Conservation (phyloP, 2,888 invertebrate genomes). For the Plebejus argus region DNA sequence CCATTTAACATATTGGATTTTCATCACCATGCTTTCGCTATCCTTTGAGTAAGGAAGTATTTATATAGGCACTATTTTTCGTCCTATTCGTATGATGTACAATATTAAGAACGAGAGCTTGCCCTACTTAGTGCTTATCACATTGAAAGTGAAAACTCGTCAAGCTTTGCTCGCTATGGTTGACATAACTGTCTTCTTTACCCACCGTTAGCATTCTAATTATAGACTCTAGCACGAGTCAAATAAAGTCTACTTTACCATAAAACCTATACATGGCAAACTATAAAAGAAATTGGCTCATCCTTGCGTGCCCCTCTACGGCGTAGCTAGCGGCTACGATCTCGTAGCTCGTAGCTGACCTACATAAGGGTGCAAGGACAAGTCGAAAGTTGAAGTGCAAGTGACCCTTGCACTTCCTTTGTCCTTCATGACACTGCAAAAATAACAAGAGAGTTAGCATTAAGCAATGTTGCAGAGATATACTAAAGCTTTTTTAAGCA, state of each 20-base stretch:
- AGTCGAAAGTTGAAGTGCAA: not conserved
- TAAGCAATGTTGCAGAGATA: not conserved
- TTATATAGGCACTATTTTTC: too few species aligned
- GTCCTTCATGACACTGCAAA: not conserved
- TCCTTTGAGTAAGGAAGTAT: too few species aligned
- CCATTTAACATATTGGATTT: too few species aligned
- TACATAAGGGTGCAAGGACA: slow-evolving; percentile 4
- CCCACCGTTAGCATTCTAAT: too few species aligned
- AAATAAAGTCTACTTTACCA: not conserved
- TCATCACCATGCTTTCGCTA: too few species aligned
- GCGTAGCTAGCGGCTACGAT: not conserved
- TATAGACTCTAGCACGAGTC: not conserved
- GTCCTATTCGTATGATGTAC: not conserved
- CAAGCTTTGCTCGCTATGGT: too few species aligned
- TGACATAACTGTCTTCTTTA: too few species aligned
- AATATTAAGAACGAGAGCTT: too few species aligned
- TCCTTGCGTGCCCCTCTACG: not conserved
- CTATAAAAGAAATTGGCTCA: not conserved
- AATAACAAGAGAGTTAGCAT: not conserved
- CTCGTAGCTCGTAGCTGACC: not conserved
- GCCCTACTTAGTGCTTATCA: not conserved
- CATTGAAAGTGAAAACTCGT: not conserved
- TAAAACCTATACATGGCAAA: not conserved
- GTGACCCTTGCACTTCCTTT: slow-evolving; percentile 1
- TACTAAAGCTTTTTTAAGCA: not conserved